These are phyloP conservation scores for Peromyscus polionotus DNA, from an alignment of 2,113 vertebrate genomes.

Conservation along the genomic window DNA sequence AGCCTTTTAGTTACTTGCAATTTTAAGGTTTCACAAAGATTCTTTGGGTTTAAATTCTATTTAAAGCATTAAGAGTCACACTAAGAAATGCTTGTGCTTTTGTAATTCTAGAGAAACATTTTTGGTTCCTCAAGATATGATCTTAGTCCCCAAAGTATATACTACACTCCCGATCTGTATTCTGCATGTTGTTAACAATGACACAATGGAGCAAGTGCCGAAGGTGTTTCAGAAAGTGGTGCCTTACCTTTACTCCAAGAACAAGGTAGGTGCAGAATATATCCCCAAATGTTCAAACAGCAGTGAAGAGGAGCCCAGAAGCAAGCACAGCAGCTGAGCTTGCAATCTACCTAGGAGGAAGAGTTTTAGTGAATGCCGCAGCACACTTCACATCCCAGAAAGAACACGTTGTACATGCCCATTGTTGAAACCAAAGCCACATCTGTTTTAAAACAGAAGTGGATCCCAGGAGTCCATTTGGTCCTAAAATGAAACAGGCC, in stretches of 20 bases:
- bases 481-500: background rate
- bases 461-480: background rate
- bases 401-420: background rate
- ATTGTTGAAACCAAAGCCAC: slow-evolving; percentile 11
- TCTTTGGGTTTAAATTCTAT: slow-evolving; percentile 11
- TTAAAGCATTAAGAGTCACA: background rate
- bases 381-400: background rate
- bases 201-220: slow-evolving; percentile 92
- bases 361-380: background rate
- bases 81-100: background rate
- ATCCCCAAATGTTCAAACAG: background rate
- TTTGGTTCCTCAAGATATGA: slow-evolving; percentile 90
- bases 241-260: slow-evolving; percentile 90
- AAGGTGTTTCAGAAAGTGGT: slow-evolving; percentile 88
- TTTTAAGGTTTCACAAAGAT: background rate
- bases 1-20: slow-evolving; percentile 9
- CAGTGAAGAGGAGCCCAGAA: too few relatives aligned
- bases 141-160: slow-evolving; percentile 91
- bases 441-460: background rate
- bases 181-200: slow-evolving; percentile 94
- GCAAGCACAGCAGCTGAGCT: background rate
- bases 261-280: slow-evolving; percentile 89
- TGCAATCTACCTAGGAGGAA: background rate
- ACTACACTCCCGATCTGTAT: slow-evolving; percentile 87
- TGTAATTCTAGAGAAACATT: slow-evolving; percentile 92